phyloP scores from a whole-genome alignment of 2,888 invertebrate species.

The Limnephilus lunatus region DNA sequence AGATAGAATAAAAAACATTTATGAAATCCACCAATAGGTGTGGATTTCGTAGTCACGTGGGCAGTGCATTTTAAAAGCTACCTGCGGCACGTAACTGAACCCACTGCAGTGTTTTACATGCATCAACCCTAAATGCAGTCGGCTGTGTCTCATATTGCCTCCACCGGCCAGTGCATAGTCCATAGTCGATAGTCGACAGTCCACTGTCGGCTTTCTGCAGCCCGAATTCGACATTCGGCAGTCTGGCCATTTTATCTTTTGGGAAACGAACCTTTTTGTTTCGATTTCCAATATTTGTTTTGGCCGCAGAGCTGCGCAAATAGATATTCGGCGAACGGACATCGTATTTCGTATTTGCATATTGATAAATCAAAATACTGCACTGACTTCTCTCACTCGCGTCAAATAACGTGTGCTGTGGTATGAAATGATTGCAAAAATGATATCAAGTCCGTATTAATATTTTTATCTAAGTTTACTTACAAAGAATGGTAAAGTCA shows the following conservation, averaged over 20 bases:
- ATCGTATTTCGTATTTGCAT: neutral
- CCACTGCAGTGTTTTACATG: neutral
- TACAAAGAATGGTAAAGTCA: neutral
- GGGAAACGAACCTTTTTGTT: neutral
- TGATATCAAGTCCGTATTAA: neutral
- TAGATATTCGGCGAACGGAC: neutral
- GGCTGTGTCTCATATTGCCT: neutral
- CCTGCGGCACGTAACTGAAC: neutral
- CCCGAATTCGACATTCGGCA: neutral
- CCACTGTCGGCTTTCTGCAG: neutral
- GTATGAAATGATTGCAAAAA: neutral
- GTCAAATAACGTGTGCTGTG: neutral
- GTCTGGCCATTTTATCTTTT: conserved; percentile 10
- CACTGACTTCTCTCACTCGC: neutral
- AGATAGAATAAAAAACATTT: too few species aligned
- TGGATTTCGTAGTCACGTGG: neutral
- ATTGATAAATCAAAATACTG: neutral
- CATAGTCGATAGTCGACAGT: neutral
- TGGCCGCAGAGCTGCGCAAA: neutral
- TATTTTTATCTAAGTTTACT: neutral
- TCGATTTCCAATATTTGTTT: conserved; percentile 20
- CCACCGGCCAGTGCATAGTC: neutral
- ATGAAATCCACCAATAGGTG: neutral
- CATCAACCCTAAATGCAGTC: neutral
- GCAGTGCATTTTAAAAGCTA: neutral